These are phyloP conservation scores for Sycophaga agraensis DNA, from an alignment of 1,140 invertebrate genomes.

Conservation along the genomic window DNA sequence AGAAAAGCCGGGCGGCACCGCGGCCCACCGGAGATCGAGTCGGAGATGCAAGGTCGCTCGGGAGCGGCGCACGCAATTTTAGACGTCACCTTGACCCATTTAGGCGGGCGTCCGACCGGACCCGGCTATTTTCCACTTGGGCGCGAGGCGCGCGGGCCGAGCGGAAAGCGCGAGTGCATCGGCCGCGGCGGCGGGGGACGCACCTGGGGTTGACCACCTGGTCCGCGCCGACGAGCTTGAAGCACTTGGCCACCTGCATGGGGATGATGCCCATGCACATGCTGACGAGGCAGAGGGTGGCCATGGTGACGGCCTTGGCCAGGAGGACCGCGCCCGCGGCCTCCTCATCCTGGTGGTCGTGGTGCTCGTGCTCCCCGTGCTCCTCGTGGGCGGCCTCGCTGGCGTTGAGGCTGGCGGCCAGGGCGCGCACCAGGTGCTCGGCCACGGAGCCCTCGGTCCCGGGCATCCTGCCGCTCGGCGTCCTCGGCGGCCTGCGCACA, in stretches of 20 bases:
- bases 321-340: conserved; percentile 48
- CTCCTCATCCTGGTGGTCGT: conserved; percentile 36
- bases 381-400: conserved; percentile 21
- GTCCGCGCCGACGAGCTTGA: conserved; percentile 61
- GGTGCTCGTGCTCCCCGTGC: conserved; percentile 42
- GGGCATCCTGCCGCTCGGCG: conserved; percentile 8
- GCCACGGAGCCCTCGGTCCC: neutral
- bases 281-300: conserved; percentile 68
- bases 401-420: neutral
- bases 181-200: neutral
- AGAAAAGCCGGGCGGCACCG: no score
- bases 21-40: no score
- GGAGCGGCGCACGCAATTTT: no score
- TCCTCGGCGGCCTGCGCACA: neutral
- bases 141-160: no score
- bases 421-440: conserved; percentile 2
- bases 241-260: conserved; percentile 65
- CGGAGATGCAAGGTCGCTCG: no score
- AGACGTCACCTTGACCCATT: no score
- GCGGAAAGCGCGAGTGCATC: no score
- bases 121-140: neutral
- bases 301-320: conserved; percentile 74
- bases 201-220: conserved; percentile 46
- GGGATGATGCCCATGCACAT: conserved; percentile 70
- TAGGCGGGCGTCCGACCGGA: neutral